Evolutionary conservation across 1,140 invertebrate genomes (phyloP), one percentile per base, ranked within the genome.

Genomic region (honey bee (Apis mellifera)): DNA sequence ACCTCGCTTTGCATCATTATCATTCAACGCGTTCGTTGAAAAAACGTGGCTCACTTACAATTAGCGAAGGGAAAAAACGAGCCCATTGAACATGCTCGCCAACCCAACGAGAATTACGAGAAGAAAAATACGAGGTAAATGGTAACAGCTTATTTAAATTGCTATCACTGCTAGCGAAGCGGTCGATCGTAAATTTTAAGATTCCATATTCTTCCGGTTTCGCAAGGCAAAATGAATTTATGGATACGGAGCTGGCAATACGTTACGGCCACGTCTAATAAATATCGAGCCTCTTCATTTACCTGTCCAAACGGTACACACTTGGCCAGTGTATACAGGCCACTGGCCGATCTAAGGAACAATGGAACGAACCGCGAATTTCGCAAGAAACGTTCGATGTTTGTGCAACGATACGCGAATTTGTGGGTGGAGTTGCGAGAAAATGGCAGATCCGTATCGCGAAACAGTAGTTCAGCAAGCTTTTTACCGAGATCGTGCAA

Each of bases 371-470:
- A 81, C 54, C 17, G 54, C 84, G 55, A 87, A 84, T 87, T 86
- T 87, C 59, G 85, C 82, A 87, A 86, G 86, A 42, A n/a, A 32
- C 72, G 52, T 52, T 26, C 60, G 59, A 69, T 62, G 73, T 48
- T n/a, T n/a, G 15, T 62, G n/a, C 54, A 32, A 21, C 13, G 4
- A 42, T 42, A 42, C n/a, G 59, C 52, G 17, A 75, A 78, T 71
- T 85, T 74, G 85, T 87, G 86, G 86, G 83, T 88, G 86, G 86
- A 78, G 83, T 48, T 60, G 59, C 60, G 88, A 74, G 86, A 80
- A 86, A 87, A 87, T 84, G 85, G 86, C 76, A 86, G 86, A 86
- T 86, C 83, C 71, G 77, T 87, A 17, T 48, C 42, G 65, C 11
- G 32, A 15, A 64, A 57, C 23, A n/a, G 21, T 42, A 42, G 32